A percentile compares a stretch with the other conserved stretches of the same genome.
Conservation (phyloP, 2,797 vertebrate genomes). For the Pangasius krempfi region DNA sequence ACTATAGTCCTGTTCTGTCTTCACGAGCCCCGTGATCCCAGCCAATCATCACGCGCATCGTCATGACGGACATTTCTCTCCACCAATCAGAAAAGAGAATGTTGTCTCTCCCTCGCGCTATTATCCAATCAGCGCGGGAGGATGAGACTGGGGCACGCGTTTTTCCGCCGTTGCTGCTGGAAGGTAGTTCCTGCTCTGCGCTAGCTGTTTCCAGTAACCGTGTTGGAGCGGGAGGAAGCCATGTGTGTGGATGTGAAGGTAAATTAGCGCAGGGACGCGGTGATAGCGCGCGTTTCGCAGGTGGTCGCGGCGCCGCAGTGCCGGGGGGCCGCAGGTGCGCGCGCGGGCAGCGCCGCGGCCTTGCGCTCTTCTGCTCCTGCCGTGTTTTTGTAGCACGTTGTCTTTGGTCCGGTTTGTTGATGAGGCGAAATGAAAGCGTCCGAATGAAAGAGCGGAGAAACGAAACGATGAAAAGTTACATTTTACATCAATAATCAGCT, state of each 20-base stretch:
- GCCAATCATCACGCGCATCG: constrained; percentile 59
- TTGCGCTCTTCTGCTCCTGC: constrained; percentile 73
- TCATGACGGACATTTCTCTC: constrained; percentile 35
- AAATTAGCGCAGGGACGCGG: constrained; percentile 49
- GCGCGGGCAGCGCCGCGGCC: constrained; percentile 67
- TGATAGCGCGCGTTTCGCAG: no score
- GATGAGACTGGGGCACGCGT: constrained; percentile 58
- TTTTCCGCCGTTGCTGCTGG: constrained; percentile 67
- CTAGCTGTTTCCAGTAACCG: constrained; percentile 86
- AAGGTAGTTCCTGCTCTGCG: constrained; percentile 84
- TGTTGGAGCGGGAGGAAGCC: constrained; percentile 88
- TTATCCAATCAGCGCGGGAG: constrained; percentile 64
- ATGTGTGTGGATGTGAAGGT: constrained; percentile 86
- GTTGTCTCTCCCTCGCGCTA: constrained; percentile 53
- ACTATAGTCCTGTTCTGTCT: constrained; percentile 57
- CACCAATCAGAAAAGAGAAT: constrained; percentile 63
- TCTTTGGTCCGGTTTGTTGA: constrained; percentile 84
- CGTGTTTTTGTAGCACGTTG: constrained; percentile 83
- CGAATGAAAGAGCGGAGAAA: constrained; percentile 63
- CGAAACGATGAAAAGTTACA: constrained; percentile 61
- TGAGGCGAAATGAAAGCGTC: constrained; percentile 72
- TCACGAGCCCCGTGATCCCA: constrained; percentile 63
- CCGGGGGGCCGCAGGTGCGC: no score
- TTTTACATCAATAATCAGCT: neutral
- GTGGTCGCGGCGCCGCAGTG: no score